These are phyloP conservation scores for Pavo muticus DNA, from an alignment of 2,113 vertebrate species.

Conservation along the genomic window DNA sequence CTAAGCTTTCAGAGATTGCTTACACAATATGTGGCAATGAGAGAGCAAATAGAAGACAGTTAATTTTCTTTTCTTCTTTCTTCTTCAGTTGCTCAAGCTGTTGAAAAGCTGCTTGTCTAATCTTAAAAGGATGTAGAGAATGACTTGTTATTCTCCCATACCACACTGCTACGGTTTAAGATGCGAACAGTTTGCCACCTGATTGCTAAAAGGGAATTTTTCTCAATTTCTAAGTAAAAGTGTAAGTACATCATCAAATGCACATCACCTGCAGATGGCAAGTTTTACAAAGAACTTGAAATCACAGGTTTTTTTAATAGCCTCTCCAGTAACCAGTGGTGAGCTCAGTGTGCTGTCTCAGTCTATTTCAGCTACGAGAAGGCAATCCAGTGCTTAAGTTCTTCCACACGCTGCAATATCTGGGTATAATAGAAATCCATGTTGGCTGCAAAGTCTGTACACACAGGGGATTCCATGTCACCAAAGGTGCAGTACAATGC, in stretches of 20 bases:
- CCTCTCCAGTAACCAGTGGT: constrained; percentile 10
- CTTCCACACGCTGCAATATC: constrained; percentile 80
- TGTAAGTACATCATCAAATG: neutral
- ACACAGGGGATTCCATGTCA: constrained; percentile 89
- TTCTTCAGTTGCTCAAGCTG: neutral
- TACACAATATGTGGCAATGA: constrained; percentile 42
- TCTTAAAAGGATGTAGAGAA: constrained; percentile 21
- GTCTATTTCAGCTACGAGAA: constrained; percentile 79
- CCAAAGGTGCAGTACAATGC: constrained; percentile 93
- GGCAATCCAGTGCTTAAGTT: constrained; percentile 86
- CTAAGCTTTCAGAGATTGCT: constrained; percentile 60
- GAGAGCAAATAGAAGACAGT: neutral
- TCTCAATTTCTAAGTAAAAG: constrained; percentile 26
- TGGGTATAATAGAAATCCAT: constrained; percentile 89
- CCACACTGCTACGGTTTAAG: constrained; percentile 21
- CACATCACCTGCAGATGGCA: neutral
- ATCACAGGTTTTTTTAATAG: constrained; percentile 9
- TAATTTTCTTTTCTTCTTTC: constrained; percentile 32
- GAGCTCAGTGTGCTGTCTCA: neutral
- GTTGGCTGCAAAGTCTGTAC: constrained; percentile 91
- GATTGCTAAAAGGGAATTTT: constrained; percentile 28
- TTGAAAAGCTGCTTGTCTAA: neutral
- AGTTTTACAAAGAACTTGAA: constrained; percentile 45
- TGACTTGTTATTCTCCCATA: constrained; percentile 2
- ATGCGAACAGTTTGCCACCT: constrained; percentile 20